Percentiles rank a stretch among this genome's conserved stretches.
Conservation (phyloP, 2,888 invertebrate species). For the Mythimna pallens region DNA sequence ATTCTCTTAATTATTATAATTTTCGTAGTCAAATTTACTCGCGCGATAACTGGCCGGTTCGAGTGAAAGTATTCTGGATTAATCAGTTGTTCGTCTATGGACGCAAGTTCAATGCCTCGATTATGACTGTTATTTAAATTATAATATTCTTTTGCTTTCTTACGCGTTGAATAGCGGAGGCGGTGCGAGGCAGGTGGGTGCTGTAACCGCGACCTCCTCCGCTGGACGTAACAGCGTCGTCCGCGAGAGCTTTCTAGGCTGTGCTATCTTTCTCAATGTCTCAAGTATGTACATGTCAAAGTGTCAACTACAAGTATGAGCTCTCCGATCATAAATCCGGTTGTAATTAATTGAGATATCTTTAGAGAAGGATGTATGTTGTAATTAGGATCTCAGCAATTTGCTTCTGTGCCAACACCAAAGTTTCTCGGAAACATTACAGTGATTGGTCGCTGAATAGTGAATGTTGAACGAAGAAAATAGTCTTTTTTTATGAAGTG, state of each 20-base stretch:
- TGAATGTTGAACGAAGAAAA: constrained; percentile 63
- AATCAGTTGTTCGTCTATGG: constrained; percentile 82
- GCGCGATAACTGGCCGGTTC: constrained; percentile 76
- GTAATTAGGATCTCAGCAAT: constrained; percentile 63
- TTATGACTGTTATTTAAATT: constrained; percentile 87
- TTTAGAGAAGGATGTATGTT: constrained; percentile 63
- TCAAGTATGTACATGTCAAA: constrained; percentile 65
- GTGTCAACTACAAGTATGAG: constrained; percentile 66
- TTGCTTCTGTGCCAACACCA: constrained; percentile 52
- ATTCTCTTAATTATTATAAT: constrained; percentile 88
- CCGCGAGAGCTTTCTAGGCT: constrained; percentile 63
- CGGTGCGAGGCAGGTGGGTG: constrained; percentile 73
- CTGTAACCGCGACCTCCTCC: constrained; percentile 75
- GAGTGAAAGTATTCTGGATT: constrained; percentile 89
- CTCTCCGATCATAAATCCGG: constrained; percentile 70
- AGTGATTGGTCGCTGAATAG: constrained; percentile 59
- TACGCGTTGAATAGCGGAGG: constrained; percentile 76
- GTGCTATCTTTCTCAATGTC: constrained; percentile 58
- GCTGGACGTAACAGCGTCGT: constrained; percentile 53
- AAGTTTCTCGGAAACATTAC: constrained; percentile 64
- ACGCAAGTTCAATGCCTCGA: constrained; percentile 89
- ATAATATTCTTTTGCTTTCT: constrained; percentile 82
- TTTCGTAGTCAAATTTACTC: constrained; percentile 84
- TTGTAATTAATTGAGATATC: constrained; percentile 74
- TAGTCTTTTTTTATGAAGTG: constrained; percentile 49